Percentiles rank a stretch among this genome's conserved stretches.
Evolutionary conservation across 2,797 vertebrate genomes (phyloP).

Genomic region (Prionace glauca): DNA sequence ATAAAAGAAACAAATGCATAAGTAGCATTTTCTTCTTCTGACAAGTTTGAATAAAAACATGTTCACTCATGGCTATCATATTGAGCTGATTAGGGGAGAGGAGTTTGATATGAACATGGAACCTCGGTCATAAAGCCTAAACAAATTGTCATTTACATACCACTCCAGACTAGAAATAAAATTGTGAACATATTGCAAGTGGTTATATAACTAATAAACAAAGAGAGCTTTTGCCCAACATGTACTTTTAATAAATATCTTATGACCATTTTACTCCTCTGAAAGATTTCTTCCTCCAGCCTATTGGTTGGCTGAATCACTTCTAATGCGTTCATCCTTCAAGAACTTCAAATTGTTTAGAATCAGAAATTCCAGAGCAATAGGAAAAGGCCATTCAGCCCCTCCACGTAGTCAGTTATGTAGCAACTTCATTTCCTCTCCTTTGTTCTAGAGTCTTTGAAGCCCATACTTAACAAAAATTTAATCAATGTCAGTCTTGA

Average conservation of each 20-base stretch:
- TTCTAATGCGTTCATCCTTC: neutral
- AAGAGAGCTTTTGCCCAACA: neutral
- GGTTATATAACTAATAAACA: neutral
- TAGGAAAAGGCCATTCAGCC: neutral
- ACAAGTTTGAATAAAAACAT: neutral
- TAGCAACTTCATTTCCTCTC: neutral
- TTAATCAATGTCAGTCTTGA: neutral
- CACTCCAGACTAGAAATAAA: neutral
- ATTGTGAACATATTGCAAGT: neutral
- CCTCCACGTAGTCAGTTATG: neutral
- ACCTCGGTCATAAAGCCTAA: neutral
- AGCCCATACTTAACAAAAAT: neutral
- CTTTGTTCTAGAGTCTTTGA: neutral
- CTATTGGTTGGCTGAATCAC: neutral
- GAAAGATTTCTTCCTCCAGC: neutral
- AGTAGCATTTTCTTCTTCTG: neutral
- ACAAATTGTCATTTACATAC: neutral
- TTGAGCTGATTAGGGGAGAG: neutral
- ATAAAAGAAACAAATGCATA: neutral
- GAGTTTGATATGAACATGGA: neutral
- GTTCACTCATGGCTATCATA: neutral
- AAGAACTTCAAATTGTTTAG: neutral
- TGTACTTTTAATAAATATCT: neutral
- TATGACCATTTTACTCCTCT: neutral
- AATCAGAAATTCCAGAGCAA: neutral